Percentiles rank a stretch among this genome's conserved stretches.
These are phyloP conservation scores for Aphelocoma californica DNA, from an alignment of 2,797 vertebrate species.

Conservation along the genomic window DNA sequence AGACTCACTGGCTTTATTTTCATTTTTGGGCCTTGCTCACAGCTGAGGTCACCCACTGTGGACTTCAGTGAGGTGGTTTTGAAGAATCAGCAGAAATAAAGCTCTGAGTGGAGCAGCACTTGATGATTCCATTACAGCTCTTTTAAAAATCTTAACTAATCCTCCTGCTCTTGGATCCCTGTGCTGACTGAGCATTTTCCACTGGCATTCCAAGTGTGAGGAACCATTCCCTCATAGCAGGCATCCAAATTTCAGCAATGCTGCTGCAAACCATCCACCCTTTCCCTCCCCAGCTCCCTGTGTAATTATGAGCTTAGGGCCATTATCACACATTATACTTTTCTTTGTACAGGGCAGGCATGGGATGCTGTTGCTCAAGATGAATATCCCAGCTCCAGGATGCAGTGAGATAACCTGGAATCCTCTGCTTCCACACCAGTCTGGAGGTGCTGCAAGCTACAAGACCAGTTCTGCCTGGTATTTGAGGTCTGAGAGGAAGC, in stretches of 20 bases:
- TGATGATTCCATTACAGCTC: background rate
- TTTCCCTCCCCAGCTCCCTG: background rate
- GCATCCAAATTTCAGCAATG: background rate
- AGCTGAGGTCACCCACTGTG: background rate
- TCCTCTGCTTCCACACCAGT: background rate
- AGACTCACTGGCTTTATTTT: background rate
- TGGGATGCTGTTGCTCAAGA: slow-evolving; percentile 24
- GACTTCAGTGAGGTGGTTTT: background rate
- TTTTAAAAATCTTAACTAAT: background rate
- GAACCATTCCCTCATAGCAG: background rate
- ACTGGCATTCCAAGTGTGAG: background rate
- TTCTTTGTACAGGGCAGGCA: background rate
- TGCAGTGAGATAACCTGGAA: background rate
- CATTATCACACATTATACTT: background rate
- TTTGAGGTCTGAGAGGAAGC: background rate
- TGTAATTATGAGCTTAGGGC: slow-evolving; percentile 48
- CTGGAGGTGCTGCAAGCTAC: background rate
- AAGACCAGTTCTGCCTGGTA: slow-evolving; percentile 8
- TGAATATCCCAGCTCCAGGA: background rate
- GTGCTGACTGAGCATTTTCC: slow-evolving; percentile 31
- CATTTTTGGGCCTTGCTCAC: background rate
- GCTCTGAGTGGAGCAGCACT: background rate
- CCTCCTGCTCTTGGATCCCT: background rate
- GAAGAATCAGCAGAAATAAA: background rate
- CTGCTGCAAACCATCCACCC: slow-evolving; percentile 40